Conservation (phyloP, 2,797 vertebrate genomes). For the Natrix natrix region DNA sequence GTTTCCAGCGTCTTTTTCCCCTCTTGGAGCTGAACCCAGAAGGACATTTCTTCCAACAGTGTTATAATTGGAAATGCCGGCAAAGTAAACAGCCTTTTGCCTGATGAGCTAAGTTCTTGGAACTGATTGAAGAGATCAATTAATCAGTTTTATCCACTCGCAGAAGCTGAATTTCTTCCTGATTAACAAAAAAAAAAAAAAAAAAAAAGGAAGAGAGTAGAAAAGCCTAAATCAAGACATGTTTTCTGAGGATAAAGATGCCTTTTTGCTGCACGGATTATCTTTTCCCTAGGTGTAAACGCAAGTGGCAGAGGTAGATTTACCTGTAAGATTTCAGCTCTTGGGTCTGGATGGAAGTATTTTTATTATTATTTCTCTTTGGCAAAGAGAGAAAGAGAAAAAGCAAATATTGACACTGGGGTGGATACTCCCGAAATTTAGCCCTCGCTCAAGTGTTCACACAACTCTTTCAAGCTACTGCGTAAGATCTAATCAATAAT, state of each 20-base stretch:
- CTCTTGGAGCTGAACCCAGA: too few species aligned
- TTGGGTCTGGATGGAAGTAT: not conserved
- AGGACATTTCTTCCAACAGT: too few species aligned
- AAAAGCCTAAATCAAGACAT: not conserved
- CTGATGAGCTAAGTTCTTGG: constrained; percentile 18
- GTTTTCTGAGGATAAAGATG: not conserved
- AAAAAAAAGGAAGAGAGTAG: not conserved
- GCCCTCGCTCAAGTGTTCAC: not conserved
- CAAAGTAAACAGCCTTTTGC: not conserved
- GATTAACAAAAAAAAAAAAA: not conserved
- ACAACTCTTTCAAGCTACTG: not conserved
- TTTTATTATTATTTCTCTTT: not conserved
- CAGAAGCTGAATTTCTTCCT: not conserved
- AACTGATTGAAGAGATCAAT: constrained; percentile 32
- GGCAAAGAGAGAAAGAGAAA: not conserved
- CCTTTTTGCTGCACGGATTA: not conserved
- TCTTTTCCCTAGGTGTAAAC: not conserved
- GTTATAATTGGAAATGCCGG: constrained; percentile 6
- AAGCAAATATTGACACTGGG: not conserved
- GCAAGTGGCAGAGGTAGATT: not conserved
- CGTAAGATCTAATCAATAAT: not conserved
- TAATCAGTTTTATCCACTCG: constrained; percentile 7
- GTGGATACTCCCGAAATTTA: not conserved
- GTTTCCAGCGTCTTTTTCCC: too few species aligned
- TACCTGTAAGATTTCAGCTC: not conserved